These are phyloP conservation scores for Oceanites oceanicus DNA, from an alignment of 2,113 vertebrate genomes.

Conservation along the genomic window DNA sequence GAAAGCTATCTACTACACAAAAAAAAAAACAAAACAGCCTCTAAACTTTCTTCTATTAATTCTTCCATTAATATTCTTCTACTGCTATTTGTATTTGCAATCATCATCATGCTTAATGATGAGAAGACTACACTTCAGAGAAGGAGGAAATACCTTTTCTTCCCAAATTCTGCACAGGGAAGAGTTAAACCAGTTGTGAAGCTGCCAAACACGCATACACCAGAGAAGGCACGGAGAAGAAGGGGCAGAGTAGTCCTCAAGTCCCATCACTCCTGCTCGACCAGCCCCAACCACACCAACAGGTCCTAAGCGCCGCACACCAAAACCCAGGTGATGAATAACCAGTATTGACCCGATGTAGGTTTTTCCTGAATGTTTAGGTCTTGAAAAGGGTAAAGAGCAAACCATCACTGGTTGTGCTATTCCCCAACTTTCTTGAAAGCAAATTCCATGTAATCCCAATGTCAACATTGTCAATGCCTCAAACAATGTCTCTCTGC, in stretches of 20 bases:
- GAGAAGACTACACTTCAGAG: neutral
- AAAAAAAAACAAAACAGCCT: neutral
- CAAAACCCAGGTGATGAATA: neutral
- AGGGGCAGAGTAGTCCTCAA: neutral
- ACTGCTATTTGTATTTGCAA: neutral
- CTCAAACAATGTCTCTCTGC: neutral
- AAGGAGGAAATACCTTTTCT: neutral
- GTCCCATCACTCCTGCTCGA: neutral
- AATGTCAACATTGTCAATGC: neutral
- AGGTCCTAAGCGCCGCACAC: fast-evolving
- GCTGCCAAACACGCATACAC: neutral
- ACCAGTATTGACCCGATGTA: neutral
- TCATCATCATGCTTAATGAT: neutral
- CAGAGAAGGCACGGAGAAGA: neutral
- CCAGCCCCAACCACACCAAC: neutral
- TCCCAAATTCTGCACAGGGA: neutral
- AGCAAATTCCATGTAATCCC: neutral
- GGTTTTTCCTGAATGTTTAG: neutral
- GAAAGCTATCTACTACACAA: neutral
- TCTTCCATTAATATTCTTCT: neutral
- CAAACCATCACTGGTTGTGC: neutral
- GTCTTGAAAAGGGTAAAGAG: neutral
- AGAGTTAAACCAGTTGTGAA: neutral
- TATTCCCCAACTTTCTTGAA: neutral
- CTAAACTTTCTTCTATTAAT: neutral